A percentile compares a stretch with the other conserved stretches of the same genome.
These are phyloP conservation scores for Tyto alba DNA, from an alignment of 2,113 vertebrate species.

Conservation along the genomic window DNA sequence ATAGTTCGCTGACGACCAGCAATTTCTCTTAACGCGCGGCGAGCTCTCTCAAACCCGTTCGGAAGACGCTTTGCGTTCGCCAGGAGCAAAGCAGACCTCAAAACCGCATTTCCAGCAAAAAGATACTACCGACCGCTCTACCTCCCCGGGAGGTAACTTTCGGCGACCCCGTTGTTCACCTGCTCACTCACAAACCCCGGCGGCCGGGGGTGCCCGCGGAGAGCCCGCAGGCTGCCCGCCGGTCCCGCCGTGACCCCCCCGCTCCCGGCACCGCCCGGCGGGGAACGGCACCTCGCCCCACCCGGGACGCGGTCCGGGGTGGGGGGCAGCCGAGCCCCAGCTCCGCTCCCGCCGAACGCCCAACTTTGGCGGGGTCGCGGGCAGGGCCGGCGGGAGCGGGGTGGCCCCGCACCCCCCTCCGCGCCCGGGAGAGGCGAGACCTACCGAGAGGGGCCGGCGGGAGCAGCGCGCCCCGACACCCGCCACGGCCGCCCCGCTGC, in stretches of 20 bases:
- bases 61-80: not conserved
- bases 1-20: not conserved
- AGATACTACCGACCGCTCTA: not conserved
- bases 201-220: accelerated
- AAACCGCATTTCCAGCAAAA: not conserved
- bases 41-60: not conserved
- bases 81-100: not conserved
- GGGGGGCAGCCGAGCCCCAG: not conserved
- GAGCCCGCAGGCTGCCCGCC: not conserved
- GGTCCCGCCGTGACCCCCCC: not conserved
- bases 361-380: not conserved
- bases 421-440: not conserved
- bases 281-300: not conserved
- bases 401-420: not conserved
- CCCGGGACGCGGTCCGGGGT: not conserved
- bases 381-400: too few relatives aligned
- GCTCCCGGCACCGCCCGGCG: not conserved
- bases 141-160: not conserved
- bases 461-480: not conserved
- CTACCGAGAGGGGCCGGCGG: not conserved
- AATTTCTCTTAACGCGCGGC: not conserved
- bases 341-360: not conserved
- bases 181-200: not conserved
- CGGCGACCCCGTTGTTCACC: accelerated
- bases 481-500: not conserved